These are phyloP conservation scores for Brachionus angularis DNA, from an alignment of 1,140 invertebrate genomes.

Conservation along the genomic window DNA sequence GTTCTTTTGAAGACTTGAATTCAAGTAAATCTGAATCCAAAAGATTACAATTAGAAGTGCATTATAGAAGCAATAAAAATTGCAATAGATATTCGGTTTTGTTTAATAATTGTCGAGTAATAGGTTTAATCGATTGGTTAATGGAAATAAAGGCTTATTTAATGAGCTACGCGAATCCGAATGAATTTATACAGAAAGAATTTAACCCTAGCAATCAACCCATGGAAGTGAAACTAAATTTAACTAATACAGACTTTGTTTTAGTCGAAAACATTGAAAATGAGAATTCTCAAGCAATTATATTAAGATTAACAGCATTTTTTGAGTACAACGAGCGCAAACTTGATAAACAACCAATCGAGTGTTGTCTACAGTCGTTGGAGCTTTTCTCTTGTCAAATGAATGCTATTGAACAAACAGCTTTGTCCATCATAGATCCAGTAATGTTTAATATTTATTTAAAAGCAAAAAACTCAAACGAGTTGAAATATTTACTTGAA, in stretches of 20 bases:
- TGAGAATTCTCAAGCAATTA: slow-evolving; percentile 16
- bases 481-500: slow-evolving; percentile 13
- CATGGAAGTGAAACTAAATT: slow-evolving; percentile 21
- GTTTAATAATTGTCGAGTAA: slow-evolving; percentile 35
- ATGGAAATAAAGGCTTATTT: slow-evolving; percentile 19
- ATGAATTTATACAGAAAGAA: neutral
- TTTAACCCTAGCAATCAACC: neutral
- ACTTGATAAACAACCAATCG: neutral
- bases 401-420: slow-evolving; percentile 84
- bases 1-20: neutral
- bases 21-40: neutral
- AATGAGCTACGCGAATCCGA: neutral
- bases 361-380: slow-evolving; percentile 8
- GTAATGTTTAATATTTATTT: slow-evolving; percentile 66
- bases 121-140: slow-evolving; percentile 7
- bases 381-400: slow-evolving; percentile 83
- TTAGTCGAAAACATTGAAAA: slow-evolving; percentile 4
- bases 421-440: slow-evolving; percentile 90
- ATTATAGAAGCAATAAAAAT: slow-evolving; percentile 12
- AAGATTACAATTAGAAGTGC: slow-evolving; percentile 32
- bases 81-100: slow-evolving; percentile 14
- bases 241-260: slow-evolving; percentile 41
- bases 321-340: slow-evolving; percentile 28
- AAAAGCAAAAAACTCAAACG: slow-evolving; percentile 5
- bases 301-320: slow-evolving; percentile 30